Conservation (phyloP, 2,113 vertebrate species). For the Clarias gariepinus region DNA sequence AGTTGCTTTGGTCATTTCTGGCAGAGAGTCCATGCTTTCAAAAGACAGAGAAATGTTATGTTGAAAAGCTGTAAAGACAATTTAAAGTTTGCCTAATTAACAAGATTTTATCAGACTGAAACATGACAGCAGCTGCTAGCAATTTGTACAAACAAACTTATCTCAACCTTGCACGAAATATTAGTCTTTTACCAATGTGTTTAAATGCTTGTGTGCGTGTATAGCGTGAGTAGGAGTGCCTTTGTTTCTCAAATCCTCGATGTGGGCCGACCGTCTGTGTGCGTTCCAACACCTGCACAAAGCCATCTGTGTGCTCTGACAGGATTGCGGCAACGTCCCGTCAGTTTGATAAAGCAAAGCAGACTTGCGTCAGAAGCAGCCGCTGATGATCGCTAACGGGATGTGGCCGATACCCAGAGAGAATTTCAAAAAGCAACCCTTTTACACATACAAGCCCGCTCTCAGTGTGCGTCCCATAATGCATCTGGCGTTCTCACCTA, state of each 20-base stretch:
- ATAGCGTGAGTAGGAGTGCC: background rate
- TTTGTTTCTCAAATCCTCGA: slow-evolving; percentile 40
- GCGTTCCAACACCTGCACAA: slow-evolving; percentile 50
- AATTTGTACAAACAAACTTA: slow-evolving; percentile 26
- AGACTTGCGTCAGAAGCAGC: slow-evolving; percentile 36
- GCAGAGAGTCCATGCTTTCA: background rate
- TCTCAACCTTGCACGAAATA: slow-evolving; percentile 11
- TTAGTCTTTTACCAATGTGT: slow-evolving; percentile 20
- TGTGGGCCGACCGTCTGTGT: slow-evolving; percentile 30
- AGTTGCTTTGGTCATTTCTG: background rate
- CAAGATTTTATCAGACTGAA: slow-evolving; percentile 9
- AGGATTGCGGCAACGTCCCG: slow-evolving; percentile 42
- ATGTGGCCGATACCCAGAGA: slow-evolving; percentile 32
- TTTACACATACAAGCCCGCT: slow-evolving; percentile 27
- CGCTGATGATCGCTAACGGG: slow-evolving; percentile 35
- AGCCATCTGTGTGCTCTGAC: slow-evolving; percentile 48
- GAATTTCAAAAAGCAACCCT: slow-evolving; percentile 44
- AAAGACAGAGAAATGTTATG: background rate
- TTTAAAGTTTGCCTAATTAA: slow-evolving; percentile 3
- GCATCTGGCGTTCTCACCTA: slow-evolving; percentile 28
- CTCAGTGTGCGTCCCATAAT: slow-evolving; percentile 33
- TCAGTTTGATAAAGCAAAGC: slow-evolving; percentile 47
- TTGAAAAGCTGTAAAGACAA: background rate
- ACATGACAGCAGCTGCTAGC: slow-evolving; percentile 12
- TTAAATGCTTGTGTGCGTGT: background rate